phyloP scores from a whole-genome alignment of 2,888 invertebrate genomes.

The Atrina japonica region DNA sequence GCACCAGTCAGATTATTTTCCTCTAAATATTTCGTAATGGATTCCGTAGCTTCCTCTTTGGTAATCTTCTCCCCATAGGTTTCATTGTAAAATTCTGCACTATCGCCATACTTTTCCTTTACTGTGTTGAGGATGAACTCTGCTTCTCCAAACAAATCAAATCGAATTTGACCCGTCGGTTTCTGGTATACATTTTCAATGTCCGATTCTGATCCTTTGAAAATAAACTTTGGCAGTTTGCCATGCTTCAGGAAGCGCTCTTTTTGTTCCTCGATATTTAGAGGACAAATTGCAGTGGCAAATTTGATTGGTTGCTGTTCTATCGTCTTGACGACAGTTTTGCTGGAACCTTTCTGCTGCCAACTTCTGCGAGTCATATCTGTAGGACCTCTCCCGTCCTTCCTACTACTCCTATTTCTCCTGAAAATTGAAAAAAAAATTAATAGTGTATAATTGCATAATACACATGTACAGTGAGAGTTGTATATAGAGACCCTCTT shows the following conservation, averaged over 20 bases:
- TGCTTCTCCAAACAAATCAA: constrained; percentile 73
- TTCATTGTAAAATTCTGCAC: constrained; percentile 67
- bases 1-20: constrained; percentile 75
- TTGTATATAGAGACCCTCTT: too few species aligned
- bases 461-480: too few species aligned
- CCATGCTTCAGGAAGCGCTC: constrained; percentile 74
- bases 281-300: constrained; percentile 66
- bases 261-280: constrained; percentile 76
- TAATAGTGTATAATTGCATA: too few species aligned
- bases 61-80: constrained; percentile 71
- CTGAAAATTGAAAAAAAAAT: too few species aligned
- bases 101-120: constrained; percentile 72
- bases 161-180: constrained; percentile 70
- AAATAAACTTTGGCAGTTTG: constrained; percentile 71
- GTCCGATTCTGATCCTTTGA: constrained; percentile 63
- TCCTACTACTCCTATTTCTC: too few species aligned
- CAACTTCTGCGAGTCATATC: too few species aligned
- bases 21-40: constrained; percentile 72
- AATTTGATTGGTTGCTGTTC: constrained; percentile 48
- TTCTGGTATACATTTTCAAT: constrained; percentile 65
- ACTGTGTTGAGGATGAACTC: constrained; percentile 72
- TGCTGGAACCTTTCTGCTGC: constrained; percentile 9
- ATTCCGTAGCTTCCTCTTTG: constrained; percentile 70
- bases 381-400: too few species aligned
- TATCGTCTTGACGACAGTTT: constrained; percentile 35